A percentile compares a stretch with the other conserved stretches of the same genome.
phyloP scores from a whole-genome alignment of 2,797 vertebrate species.

The Hippoglossus hippoglossus region DNA sequence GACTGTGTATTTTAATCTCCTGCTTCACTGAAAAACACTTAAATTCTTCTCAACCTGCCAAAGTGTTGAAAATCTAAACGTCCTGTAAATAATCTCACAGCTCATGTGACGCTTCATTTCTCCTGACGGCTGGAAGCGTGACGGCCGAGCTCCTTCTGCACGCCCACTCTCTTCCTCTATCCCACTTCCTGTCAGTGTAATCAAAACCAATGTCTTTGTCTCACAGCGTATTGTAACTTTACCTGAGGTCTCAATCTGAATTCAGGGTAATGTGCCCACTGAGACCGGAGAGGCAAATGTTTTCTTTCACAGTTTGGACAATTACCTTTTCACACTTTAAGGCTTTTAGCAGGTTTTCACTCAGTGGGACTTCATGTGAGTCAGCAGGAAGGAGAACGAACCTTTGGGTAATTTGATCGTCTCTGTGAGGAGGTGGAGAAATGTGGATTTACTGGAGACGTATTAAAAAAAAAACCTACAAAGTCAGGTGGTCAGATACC shows the following conservation, averaged over 20 bases:
- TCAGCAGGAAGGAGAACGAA: neutral
- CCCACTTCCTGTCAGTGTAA: conserved; percentile 41
- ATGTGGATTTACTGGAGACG: too few species aligned
- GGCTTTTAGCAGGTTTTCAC: neutral
- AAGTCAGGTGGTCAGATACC: too few species aligned
- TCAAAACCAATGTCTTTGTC: conserved; percentile 35
- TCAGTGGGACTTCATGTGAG: conserved; percentile 14
- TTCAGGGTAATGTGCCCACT: conserved; percentile 39
- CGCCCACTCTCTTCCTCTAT: conserved; percentile 47
- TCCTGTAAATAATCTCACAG: too few species aligned
- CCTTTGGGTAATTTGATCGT: too few species aligned
- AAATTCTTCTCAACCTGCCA: too few species aligned
- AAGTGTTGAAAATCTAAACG: too few species aligned
- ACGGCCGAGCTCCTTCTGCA: conserved; percentile 13
- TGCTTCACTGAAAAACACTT: too few species aligned
- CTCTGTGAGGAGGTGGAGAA: too few species aligned
- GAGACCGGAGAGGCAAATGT: conserved; percentile 34
- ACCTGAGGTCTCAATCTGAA: conserved; percentile 8
- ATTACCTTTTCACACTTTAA: conserved; percentile 39
- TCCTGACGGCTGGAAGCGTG: neutral
- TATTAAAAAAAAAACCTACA: too few species aligned
- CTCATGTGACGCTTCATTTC: too few species aligned
- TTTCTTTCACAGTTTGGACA: conserved; percentile 19
- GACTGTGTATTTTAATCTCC: too few species aligned
- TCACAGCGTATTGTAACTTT: conserved; percentile 18